Evolutionary conservation across 2,113 vertebrate genomes (phyloP).

Genomic region (Rhadina sibilatrix): DNA sequence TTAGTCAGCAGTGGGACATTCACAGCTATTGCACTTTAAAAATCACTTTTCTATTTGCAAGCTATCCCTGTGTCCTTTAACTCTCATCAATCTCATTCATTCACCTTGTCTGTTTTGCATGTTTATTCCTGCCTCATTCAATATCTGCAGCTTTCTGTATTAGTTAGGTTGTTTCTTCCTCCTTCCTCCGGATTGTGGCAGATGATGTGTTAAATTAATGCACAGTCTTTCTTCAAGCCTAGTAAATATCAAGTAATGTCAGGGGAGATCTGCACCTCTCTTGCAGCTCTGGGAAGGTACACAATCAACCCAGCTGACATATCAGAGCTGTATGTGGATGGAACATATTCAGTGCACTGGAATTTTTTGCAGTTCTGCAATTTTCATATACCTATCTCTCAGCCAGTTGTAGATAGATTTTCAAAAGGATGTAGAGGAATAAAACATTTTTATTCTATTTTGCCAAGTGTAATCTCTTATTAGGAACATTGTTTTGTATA

Average conservation of each 20-base stretch:
- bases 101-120: background rate
- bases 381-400: background rate
- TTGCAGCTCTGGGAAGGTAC: background rate
- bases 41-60: background rate
- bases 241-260: background rate
- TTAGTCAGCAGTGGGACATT: background rate
- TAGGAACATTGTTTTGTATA: constrained; percentile 8
- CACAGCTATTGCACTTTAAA: background rate
- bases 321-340: background rate
- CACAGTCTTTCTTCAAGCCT: background rate
- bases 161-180: background rate
- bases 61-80: background rate
- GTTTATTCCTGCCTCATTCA: background rate
- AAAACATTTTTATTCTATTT: background rate
- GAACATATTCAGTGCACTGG: background rate
- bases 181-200: background rate
- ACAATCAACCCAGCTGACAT: background rate
- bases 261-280: background rate
- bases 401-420: background rate
- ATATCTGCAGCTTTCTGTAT: background rate
- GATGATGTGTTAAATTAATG: background rate
- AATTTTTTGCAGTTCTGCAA: background rate
- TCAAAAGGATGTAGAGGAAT: background rate
- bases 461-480: constrained; percentile 5
- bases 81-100: background rate